phyloP scores from a whole-genome alignment of 2,888 invertebrate species.

The Cheilosia impressa region DNA sequence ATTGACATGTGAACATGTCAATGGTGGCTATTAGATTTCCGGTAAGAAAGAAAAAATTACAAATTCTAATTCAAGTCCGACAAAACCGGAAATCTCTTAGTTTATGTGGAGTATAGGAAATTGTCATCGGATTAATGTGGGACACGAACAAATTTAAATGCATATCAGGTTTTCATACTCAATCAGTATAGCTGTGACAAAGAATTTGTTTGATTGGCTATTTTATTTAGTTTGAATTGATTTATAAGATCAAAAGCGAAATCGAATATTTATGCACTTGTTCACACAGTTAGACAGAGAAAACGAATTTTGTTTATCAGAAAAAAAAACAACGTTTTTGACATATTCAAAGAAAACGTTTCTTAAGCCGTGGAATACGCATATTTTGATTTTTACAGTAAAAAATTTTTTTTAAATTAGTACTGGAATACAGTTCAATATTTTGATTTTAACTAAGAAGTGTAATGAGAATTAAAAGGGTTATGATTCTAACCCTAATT shows the following conservation, averaged over 20 bases:
- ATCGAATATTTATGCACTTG: not conserved
- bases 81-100: slow-evolving; percentile 23
- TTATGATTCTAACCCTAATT: too few relatives aligned
- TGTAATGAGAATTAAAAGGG: too few relatives aligned
- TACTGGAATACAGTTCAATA: too few relatives aligned
- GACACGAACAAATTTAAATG: slow-evolving; percentile 11
- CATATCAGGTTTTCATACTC: slow-evolving; percentile 29
- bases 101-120: not conserved
- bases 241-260: not conserved
- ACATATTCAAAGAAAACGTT: too few relatives aligned
- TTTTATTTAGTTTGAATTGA: not conserved
- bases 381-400: too few relatives aligned
- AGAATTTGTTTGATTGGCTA: slow-evolving; percentile 7
- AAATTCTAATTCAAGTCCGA: slow-evolving; percentile 7
- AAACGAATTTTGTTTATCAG: too few relatives aligned
- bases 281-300: too few relatives aligned
- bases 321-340: too few relatives aligned
- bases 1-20: slow-evolving; percentile 8
- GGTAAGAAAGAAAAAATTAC: slow-evolving; percentile 23
- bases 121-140: not conserved
- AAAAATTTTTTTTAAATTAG: too few relatives aligned
- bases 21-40: slow-evolving; percentile 1
- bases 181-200: slow-evolving; percentile 6
- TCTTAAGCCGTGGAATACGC: too few relatives aligned
- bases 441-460: too few relatives aligned